phyloP scores from a whole-genome alignment of 2,888 invertebrate genomes.

The Carterocephalus palaemon region DNA sequence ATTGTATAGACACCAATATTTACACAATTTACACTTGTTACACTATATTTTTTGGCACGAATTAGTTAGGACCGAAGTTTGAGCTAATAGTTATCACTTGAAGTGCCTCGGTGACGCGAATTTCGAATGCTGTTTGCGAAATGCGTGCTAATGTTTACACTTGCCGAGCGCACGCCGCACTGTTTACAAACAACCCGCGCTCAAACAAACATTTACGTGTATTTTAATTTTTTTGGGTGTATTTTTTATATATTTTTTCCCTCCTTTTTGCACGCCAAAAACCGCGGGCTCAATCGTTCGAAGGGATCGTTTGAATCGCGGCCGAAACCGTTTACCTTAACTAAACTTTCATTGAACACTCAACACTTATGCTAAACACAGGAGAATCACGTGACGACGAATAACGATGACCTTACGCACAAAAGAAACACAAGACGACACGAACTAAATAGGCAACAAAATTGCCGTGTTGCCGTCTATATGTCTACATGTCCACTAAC shows the following conservation, averaged over 20 bases:
- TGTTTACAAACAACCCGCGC: constrained; percentile 72
- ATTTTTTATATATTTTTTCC: constrained; percentile 26
- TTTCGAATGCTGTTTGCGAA: constrained; percentile 23
- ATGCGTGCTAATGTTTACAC: constrained; percentile 34
- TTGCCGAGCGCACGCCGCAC: constrained; percentile 56
- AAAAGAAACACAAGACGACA: constrained; percentile 77
- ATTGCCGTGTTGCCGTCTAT: constrained; percentile 78
- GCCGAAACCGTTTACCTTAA: constrained; percentile 20
- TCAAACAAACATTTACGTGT: constrained; percentile 37
- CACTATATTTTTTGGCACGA: constrained; percentile 34
- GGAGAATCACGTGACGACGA: constrained; percentile 62
- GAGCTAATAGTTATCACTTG: constrained; percentile 31
- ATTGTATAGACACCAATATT: constrained; percentile 14
- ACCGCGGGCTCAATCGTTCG: constrained; percentile 22
- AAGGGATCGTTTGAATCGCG: constrained; percentile 23
- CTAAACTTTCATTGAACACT: constrained; percentile 28
- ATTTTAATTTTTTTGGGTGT: constrained; percentile 18
- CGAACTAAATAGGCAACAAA: constrained; percentile 79
- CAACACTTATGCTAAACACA: constrained; percentile 37
- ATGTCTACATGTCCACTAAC: constrained; percentile 80
- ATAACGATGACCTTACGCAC: constrained; percentile 75
- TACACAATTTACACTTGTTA: constrained; percentile 9
- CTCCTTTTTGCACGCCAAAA: constrained; percentile 35
- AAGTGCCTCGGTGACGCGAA: constrained; percentile 26
- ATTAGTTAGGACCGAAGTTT: constrained; percentile 36